Percentiles rank a stretch among this genome's conserved stretches.
phyloP scores from a whole-genome alignment of 2,888 invertebrate genomes.

The Stenolophus ochropezus region DNA sequence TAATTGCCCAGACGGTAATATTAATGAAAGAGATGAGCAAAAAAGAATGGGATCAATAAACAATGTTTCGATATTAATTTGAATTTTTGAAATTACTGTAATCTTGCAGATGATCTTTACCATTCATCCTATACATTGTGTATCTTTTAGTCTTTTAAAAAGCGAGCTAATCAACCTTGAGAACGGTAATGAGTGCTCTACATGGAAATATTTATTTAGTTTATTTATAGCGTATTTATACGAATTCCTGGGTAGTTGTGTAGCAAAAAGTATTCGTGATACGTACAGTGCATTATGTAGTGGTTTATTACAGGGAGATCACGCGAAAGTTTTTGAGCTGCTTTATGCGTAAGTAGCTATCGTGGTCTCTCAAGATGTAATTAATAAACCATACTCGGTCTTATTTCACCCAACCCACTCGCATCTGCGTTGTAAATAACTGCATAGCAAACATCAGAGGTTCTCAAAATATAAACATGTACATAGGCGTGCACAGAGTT shows the following conservation, averaged over 20 bases:
- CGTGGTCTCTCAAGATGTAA: not conserved
- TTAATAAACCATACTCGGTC: conserved; percentile 7
- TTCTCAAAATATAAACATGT: conserved; percentile 3
- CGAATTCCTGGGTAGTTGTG: not conserved
- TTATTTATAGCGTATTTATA: conserved; percentile 4
- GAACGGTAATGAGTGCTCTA: not conserved
- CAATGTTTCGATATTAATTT: too few relatives aligned
- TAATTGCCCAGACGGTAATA: too few relatives aligned
- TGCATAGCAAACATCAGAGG: not conserved
- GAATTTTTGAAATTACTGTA: too few relatives aligned
- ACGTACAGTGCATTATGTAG: conserved; percentile 21
- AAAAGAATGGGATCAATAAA: too few relatives aligned
- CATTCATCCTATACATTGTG: too few relatives aligned
- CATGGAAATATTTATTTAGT: not conserved
- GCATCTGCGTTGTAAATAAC: conserved; percentile 8
- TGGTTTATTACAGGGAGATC: conserved; percentile 5
- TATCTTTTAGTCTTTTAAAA: too few relatives aligned
- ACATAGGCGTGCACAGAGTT: too few relatives aligned
- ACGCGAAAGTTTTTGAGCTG: conserved; percentile 13
- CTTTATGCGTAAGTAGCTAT: conserved; percentile 4
- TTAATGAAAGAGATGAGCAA: too few relatives aligned
- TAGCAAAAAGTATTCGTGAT: not conserved
- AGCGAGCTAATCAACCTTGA: too few relatives aligned
- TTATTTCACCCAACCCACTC: not conserved
- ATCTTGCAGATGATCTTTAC: too few relatives aligned